These are phyloP conservation scores for Brotula barbata DNA, from an alignment of 2,797 vertebrate genomes.

Conservation along the genomic window DNA sequence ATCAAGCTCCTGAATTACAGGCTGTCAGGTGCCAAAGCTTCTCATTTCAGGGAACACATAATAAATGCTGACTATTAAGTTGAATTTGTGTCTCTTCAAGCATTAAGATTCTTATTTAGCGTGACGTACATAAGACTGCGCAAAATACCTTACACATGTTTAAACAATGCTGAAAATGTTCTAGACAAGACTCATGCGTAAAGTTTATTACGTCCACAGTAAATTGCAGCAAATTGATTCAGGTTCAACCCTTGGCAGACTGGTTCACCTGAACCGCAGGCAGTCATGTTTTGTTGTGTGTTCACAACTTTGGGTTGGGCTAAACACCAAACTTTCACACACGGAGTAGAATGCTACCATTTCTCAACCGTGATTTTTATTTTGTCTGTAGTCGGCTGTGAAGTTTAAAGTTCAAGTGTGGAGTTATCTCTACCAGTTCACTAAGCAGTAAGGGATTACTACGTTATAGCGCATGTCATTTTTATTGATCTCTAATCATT, in stretches of 20 bases:
- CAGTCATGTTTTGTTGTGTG: not conserved
- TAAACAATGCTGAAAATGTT: constrained; percentile 10
- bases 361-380: constrained; percentile 7
- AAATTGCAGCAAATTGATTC: not conserved
- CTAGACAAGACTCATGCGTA: constrained; percentile 1
- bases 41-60: constrained; percentile 13
- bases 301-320: not conserved
- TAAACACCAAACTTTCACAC: not conserved
- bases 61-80: constrained; percentile 1
- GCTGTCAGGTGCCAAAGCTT: constrained; percentile 26
- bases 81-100: constrained; percentile 1
- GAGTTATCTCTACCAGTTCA: constrained; percentile 20
- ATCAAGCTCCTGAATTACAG: not conserved
- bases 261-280: too few relatives aligned
- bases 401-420: constrained; percentile 38
- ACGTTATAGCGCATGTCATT: not conserved
- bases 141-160: not conserved
- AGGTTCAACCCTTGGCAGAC: not conserved
- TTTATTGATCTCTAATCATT: not conserved
- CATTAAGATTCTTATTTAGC: not conserved
- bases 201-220: constrained; percentile 2
- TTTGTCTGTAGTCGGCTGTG: not conserved
- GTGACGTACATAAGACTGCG: not conserved
- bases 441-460: not conserved
- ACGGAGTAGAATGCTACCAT: not conserved